These are phyloP conservation scores for Poecile atricapillus DNA, from an alignment of 2,113 vertebrate genomes.

Conservation along the genomic window DNA sequence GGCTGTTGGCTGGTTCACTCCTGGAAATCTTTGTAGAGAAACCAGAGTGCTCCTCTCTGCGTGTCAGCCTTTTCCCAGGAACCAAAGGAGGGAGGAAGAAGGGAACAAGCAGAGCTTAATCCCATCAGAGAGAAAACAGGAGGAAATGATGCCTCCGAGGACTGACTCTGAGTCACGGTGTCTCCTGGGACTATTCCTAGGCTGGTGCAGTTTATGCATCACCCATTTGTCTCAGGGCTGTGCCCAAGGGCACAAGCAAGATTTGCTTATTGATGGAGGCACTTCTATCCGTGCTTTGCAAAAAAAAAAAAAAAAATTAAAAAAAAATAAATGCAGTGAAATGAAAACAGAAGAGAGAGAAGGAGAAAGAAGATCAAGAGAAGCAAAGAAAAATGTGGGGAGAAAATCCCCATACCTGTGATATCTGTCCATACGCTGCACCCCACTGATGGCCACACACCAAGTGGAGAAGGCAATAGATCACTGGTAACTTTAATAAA, in stretches of 20 bases:
- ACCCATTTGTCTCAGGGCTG: slow-evolving; percentile 20
- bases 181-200: slow-evolving; percentile 42
- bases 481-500: neutral
- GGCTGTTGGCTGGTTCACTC: neutral
- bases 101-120: slow-evolving; percentile 28
- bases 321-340: neutral
- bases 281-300: neutral
- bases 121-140: slow-evolving; percentile 19
- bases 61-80: neutral
- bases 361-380: neutral
- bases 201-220: slow-evolving; percentile 33
- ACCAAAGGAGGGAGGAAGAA: neutral
- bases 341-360: neutral
- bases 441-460: neutral
- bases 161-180: slow-evolving; percentile 13
- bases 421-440: accelerated
- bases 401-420: neutral
- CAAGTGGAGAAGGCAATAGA: neutral
- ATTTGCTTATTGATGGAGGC: slow-evolving; percentile 35
- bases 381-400: neutral
- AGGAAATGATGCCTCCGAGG: slow-evolving; percentile 36
- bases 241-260: neutral
- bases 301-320: neutral
- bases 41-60: neutral
- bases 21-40: neutral